Evolutionary conservation across 2,113 vertebrate genomes (phyloP).

Genomic region (Phalacrocorax carbo): DNA sequence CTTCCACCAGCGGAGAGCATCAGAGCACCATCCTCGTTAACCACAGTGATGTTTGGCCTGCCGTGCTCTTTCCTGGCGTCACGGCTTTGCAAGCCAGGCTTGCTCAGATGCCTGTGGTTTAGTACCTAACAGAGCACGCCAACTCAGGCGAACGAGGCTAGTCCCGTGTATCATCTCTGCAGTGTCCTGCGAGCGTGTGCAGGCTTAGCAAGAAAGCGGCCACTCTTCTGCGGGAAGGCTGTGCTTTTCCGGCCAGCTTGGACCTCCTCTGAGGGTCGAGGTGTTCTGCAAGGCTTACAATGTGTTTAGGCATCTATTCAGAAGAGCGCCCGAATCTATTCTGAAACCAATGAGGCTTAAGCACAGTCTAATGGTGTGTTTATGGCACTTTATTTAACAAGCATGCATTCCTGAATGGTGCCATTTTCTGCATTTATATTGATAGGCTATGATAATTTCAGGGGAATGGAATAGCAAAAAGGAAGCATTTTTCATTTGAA

Average conservation of each 20-base stretch:
- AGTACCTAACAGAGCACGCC: too few relatives aligned
- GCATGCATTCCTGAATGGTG: not conserved
- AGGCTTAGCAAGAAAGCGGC: not conserved
- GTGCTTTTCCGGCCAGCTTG: not conserved
- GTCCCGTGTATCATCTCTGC: too few relatives aligned
- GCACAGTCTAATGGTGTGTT: not conserved
- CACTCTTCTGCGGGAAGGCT: not conserved
- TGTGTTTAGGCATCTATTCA: not conserved
- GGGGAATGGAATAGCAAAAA: not conserved
- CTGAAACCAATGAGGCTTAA: not conserved
- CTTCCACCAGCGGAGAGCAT: not conserved
- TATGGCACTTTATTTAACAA: not conserved
- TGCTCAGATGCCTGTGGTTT: not conserved
- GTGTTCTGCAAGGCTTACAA: not conserved
- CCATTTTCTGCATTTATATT: not conserved
- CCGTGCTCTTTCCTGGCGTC: not conserved
- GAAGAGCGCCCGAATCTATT: not conserved
- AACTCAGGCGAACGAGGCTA: not conserved
- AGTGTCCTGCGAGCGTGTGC: fast-evolving
- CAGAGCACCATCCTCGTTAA: not conserved
- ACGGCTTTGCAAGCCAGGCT: not conserved
- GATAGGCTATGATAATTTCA: not conserved
- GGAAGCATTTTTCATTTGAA: not conserved
- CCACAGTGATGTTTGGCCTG: not conserved
- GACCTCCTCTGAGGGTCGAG: not conserved